phyloP scores from a whole-genome alignment of 2,888 invertebrate genomes.

The Helicoverpa assulta region DNA sequence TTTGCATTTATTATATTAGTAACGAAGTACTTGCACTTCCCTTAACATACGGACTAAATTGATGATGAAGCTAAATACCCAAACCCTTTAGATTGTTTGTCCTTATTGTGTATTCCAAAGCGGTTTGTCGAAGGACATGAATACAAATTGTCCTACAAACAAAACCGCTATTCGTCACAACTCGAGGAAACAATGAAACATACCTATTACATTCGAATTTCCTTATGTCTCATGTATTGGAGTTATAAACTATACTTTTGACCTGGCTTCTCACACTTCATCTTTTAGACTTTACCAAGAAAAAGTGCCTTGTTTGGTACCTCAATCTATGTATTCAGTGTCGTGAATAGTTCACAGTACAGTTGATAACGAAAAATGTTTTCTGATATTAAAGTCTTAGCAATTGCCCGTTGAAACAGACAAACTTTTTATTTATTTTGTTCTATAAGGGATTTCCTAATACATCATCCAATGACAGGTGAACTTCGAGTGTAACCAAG shows the following conservation, averaged over 20 bases:
- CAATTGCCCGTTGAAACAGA: not conserved
- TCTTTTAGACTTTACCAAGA: not conserved
- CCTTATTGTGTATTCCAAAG: not conserved
- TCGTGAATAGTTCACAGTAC: not conserved
- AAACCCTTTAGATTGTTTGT: too few species aligned
- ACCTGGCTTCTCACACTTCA: not conserved
- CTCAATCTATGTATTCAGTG: too few species aligned
- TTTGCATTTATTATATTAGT: too few species aligned
- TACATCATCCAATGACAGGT: slow-evolving; percentile 86
- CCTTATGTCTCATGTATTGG: slow-evolving; percentile 46
- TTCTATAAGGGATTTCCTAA: slow-evolving; percentile 11
- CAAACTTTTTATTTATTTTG: slow-evolving; percentile 18
- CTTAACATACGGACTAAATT: too few species aligned
- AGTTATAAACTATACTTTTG: not conserved
- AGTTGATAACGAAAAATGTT: not conserved
- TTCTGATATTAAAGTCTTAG: too few species aligned
- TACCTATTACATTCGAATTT: slow-evolving; percentile 19
- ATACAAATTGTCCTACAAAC: slow-evolving; percentile 26
- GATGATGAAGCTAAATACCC: too few species aligned
- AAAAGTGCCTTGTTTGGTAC: not conserved
- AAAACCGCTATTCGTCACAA: slow-evolving; percentile 49
- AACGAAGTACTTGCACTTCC: too few species aligned
- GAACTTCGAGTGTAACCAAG: slow-evolving; percentile 97
- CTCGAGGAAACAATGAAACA: slow-evolving; percentile 33
- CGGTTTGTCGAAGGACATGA: not conserved